Base-by-base conservation (phyloP, 2,797 vertebrate genomes). In the Antennarius maculatus region DNA sequence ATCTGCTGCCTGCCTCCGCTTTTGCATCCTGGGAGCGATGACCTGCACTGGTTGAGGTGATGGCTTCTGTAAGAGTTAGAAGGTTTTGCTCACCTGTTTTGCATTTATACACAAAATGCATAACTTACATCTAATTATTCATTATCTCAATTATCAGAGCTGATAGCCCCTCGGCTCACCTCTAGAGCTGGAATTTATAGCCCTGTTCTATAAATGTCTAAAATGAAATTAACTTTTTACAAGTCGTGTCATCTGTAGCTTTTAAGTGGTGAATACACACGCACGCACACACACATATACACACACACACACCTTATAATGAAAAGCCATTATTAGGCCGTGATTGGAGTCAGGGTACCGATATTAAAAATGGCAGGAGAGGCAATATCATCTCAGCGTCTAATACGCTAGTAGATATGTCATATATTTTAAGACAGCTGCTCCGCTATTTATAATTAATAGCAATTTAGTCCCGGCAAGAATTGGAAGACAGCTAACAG, bases 351-450 rank as follows among this genome's bases (percentile, higher is more conserved):
- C 75, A 61, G 71, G 88, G 89, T 84, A 82, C 80, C 54, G 81
- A 87, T 91, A 92, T 92, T 93, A 92, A 91, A 92, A 92, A 88
- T 92, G 91, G 89, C 91, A 92, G 90, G 79, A 87, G 88, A 90
- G 81, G 89, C 89, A 89, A 89, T 91, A 90, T 90, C 86, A 81
- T 83, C 69, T 82, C 87, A 77, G 80, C 57, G 76, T 89, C 84
- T 91, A 90, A 90, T 90, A 83, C 80, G 74, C 82, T 45, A 37
- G 73, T 82, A 87, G 89, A 89, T 91, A 86, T 89, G 87, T 91
- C 89, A 89, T 90, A 88, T 92, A 91, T 91, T 91, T 91, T 90
- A 88, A 90, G 91, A 92, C 92, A 91, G 89, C 89, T 93, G 90
- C 87, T 91, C 69, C 4, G 64, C 89, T 92, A 87, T 88, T 90